Conservation (phyloP, 2,113 vertebrate species). For the Sceloporus tristichus region DNA sequence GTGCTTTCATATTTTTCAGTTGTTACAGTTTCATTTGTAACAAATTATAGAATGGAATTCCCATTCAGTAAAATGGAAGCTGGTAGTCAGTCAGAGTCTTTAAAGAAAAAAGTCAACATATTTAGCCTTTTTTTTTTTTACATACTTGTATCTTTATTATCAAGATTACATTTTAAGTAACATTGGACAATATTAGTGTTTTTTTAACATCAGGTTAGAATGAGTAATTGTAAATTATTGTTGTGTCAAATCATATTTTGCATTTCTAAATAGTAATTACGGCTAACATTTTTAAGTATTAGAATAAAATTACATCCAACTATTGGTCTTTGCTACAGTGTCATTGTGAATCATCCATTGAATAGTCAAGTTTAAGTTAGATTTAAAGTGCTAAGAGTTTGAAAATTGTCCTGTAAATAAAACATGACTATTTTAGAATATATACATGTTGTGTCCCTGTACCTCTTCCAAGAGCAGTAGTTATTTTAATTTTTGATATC, state of each 20-base stretch:
- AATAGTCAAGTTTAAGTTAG: conserved; percentile 68
- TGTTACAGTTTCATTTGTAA: conserved; percentile 27
- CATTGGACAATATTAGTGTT: conserved; percentile 56
- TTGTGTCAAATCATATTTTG: conserved; percentile 70
- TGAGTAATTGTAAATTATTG: conserved; percentile 71
- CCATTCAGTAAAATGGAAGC: conserved; percentile 31
- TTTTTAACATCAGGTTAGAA: conserved; percentile 64
- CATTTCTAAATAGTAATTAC: conserved; percentile 69
- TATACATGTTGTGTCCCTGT: conserved; percentile 73
- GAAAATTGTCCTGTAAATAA: conserved; percentile 78
- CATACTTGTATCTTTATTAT: conserved; percentile 59
- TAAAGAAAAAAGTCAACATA: conserved; percentile 57
- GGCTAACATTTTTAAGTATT: conserved; percentile 66
- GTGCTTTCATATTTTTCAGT: conserved; percentile 29
- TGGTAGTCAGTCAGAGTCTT: conserved; percentile 43
- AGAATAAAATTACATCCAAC: conserved; percentile 54
- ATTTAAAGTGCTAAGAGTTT: conserved; percentile 75
- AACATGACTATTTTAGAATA: conserved; percentile 77
- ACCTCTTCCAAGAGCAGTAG: conserved; percentile 69
- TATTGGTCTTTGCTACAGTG: conserved; percentile 69
- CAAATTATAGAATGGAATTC: conserved; percentile 47
- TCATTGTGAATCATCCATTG: conserved; percentile 64
- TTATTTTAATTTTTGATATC: conserved; percentile 65
- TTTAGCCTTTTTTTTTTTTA: conserved; percentile 49
- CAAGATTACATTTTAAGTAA: conserved; percentile 70